A percentile compares a stretch with the other conserved stretches of the same genome.
phyloP scores from a whole-genome alignment of 2,113 vertebrate species.

The Heterotis niloticus region DNA sequence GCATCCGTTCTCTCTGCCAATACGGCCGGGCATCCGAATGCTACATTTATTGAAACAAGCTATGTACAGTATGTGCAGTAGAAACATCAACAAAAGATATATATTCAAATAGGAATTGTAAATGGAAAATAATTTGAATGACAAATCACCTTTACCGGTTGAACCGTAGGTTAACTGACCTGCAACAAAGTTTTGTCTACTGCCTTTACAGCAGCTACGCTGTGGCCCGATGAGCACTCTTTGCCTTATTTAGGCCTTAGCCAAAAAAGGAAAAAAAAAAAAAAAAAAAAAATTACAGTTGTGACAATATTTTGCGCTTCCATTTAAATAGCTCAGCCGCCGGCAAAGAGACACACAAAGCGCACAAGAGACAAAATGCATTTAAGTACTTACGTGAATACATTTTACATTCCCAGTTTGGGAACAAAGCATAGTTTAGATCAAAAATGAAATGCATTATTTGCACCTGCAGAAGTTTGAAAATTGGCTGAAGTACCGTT shows the following conservation, averaged over 20 bases:
- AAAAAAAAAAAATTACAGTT: too few species aligned
- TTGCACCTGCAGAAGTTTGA: background rate
- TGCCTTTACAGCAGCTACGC: background rate
- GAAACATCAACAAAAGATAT: background rate
- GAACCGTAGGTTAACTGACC: background rate
- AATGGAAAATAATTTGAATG: slow-evolving; percentile 1
- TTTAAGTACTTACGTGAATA: too few species aligned
- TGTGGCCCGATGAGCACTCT: too few species aligned
- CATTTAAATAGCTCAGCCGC: too few species aligned
- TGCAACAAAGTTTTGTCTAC: background rate
- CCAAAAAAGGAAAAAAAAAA: too few species aligned
- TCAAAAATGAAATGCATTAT: too few species aligned
- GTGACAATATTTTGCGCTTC: too few species aligned
- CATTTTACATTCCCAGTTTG: too few species aligned
- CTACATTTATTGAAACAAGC: background rate
- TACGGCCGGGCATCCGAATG: background rate
- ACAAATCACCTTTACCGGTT: background rate
- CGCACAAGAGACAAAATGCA: too few species aligned
- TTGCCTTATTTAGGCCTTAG: too few species aligned
- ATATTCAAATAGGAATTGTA: background rate
- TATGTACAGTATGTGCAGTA: background rate
- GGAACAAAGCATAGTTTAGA: too few species aligned
- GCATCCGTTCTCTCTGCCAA: background rate
- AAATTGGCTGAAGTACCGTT: background rate
- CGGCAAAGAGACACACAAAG: too few species aligned